Percentiles rank a stretch among this genome's conserved stretches.
Conservation (phyloP, 2,888 invertebrate genomes). For the Cryptus armator region DNA sequence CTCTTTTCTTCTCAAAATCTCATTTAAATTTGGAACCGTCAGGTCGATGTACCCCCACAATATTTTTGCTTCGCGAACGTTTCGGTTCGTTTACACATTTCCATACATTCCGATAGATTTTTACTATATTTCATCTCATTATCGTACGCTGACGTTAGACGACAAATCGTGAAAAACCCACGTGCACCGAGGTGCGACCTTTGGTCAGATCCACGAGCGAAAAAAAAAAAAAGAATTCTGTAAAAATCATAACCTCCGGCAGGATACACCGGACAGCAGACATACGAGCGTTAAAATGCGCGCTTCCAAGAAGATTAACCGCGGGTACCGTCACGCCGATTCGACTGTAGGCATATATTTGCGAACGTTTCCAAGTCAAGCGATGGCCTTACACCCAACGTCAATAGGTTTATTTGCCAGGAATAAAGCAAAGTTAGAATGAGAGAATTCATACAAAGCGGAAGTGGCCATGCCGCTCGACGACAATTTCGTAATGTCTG, state of each 20-base stretch:
- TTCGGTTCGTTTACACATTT: not conserved
- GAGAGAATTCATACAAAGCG: constrained; percentile 59
- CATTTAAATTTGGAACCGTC: too few species aligned
- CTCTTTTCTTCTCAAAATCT: too few species aligned
- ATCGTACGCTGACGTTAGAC: constrained; percentile 11
- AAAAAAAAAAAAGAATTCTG: not conserved
- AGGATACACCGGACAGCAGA: not conserved
- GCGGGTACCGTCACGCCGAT: constrained; percentile 39
- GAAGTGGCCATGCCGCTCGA: constrained; percentile 57
- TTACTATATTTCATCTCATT: not conserved
- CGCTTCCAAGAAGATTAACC: constrained; percentile 54
- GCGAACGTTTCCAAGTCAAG: constrained; percentile 38
- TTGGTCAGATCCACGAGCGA: constrained; percentile 27
- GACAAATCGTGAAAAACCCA: not conserved
- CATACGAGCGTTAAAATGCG: constrained; percentile 10
- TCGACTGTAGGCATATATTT: constrained; percentile 49
- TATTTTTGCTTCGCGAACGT: too few species aligned
- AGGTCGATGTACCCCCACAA: too few species aligned
- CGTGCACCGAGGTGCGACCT: constrained; percentile 4
- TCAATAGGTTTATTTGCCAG: constrained; percentile 74
- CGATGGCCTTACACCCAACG: constrained; percentile 41
- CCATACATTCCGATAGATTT: not conserved
- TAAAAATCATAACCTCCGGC: not conserved
- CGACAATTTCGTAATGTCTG: constrained; percentile 55
- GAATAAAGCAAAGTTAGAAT: constrained; percentile 73